These are phyloP conservation scores for Isurus oxyrinchus DNA, from an alignment of 2,113 vertebrate species.

Conservation along the genomic window DNA sequence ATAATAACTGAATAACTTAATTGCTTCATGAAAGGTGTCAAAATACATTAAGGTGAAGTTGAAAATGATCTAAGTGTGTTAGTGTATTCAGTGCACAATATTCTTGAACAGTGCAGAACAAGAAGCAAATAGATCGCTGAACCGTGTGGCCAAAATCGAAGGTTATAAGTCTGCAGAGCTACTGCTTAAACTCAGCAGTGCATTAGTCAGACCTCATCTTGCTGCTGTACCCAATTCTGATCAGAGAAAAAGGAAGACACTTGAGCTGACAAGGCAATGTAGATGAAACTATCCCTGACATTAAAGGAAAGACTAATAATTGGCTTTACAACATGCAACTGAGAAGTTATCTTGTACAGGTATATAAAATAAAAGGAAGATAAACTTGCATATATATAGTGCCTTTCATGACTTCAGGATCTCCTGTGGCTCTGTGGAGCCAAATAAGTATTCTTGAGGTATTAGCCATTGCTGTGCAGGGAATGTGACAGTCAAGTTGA, in stretches of 20 bases:
- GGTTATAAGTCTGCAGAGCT: neutral
- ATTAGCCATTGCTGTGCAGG: neutral
- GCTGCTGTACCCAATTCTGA: neutral
- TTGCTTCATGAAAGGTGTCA: neutral
- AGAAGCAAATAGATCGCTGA: neutral
- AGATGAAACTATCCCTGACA: neutral
- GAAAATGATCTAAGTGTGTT: neutral
- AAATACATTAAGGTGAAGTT: neutral
- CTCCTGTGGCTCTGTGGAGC: neutral
- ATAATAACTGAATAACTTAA: neutral
- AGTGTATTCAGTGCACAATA: neutral
- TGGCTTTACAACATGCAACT: neutral
- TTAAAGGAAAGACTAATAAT: neutral
- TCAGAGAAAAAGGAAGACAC: neutral
- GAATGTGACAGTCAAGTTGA: neutral
- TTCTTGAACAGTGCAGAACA: neutral
- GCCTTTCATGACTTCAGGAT: too few relatives aligned
- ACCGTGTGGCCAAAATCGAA: neutral
- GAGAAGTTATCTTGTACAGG: neutral
- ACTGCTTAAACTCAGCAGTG: neutral
- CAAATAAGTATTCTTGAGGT: neutral
- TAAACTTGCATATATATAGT: neutral
- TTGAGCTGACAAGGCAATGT: neutral
- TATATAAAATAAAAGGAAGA: neutral
- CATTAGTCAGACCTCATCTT: neutral